phyloP scores from a whole-genome alignment of 2,113 vertebrate genomes.

The Gadus chalcogrammus region DNA sequence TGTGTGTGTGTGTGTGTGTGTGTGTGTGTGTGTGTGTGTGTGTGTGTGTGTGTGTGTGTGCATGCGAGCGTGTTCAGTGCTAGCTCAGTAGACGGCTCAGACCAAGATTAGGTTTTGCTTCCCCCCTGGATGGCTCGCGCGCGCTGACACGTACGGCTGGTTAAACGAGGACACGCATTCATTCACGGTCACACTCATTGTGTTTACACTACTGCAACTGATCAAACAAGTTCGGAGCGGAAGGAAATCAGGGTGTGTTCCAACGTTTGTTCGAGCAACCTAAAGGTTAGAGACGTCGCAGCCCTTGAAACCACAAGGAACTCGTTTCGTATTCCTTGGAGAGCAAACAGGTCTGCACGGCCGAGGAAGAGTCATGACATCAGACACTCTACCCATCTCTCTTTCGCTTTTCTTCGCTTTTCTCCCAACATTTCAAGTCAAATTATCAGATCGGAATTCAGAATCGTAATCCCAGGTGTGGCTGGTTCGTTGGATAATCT shows the following conservation, averaged over 20 bases:
- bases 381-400: no score
- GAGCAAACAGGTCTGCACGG: background rate
- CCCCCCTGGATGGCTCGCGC: slow-evolving; percentile 38
- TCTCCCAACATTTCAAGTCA: no score
- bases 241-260: slow-evolving; percentile 8
- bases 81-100: slow-evolving; percentile 22
- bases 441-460: no score
- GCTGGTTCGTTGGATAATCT: no score
- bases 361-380: background rate
- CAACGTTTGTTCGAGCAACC: background rate
- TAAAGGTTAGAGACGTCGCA: background rate
- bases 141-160: slow-evolving; percentile 39
- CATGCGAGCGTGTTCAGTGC: slow-evolving; percentile 10
- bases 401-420: no score
- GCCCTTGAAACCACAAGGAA: background rate
- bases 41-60: slow-evolving; percentile 11
- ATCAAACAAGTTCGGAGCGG: slow-evolving; percentile 12
- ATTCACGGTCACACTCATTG: slow-evolving; percentile 23
- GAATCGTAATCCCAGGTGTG: no score
- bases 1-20: slow-evolving; percentile 11
- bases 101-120: slow-evolving; percentile 25
- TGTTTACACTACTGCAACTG: slow-evolving; percentile 29
- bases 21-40: slow-evolving; percentile 10
- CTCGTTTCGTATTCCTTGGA: background rate
- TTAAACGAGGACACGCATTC: slow-evolving; percentile 42